Evolutionary conservation across 2,888 invertebrate genomes (phyloP), one percentile per base, ranked within the genome.

Genomic region (Oscheius sp.): DNA sequence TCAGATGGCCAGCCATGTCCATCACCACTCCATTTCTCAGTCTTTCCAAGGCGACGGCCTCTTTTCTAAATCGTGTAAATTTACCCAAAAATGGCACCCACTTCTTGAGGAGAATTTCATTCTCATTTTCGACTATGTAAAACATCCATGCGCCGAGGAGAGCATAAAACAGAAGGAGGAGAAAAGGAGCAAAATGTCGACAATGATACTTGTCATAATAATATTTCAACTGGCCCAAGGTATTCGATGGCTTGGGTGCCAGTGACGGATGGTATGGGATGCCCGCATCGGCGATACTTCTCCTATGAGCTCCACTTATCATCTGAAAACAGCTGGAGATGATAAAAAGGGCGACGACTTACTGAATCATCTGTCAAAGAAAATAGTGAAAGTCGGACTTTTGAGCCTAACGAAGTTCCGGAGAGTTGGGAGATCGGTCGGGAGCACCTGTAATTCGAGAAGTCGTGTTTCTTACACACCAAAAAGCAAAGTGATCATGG

Each of bases 61-160:
- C 86, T 69, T 79, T 78, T 49, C 83, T 83, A 72, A 61, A 82
- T 66, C 9, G 35, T 6, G 3, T 35, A 9, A 35, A 9, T 35
- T 6, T 35, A 9, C 3, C 35, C 9, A 53, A 43, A 55, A 13
- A 52, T n/a, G 2, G 61, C 35, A 25, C 13, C 80, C 77, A 86
- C 85, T 59, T 41, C 52, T 84, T 78, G 18, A 87, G 75, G 12
- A 75, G 72, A 53, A 76, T 73, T 63, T 88, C 87, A 77, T 87
- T 76, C 18, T 86, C 86, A 71, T 84, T 76, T 70, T 88, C 88
- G n/a, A 87, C 71, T 23, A 75, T 56, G 72, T 85, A 84, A 69
- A 88, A 88, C 49, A 86, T 71, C 66, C 80, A 80, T 7, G 88
- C 88, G 1, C 88, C 88, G 12, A 83, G 16, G 12, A 89, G 66